Percentiles rank a stretch among this genome's conserved stretches.
Evolutionary conservation across 2,797 vertebrate species (phyloP).

Genomic region (Otolemur crassicaudatus): DNA sequence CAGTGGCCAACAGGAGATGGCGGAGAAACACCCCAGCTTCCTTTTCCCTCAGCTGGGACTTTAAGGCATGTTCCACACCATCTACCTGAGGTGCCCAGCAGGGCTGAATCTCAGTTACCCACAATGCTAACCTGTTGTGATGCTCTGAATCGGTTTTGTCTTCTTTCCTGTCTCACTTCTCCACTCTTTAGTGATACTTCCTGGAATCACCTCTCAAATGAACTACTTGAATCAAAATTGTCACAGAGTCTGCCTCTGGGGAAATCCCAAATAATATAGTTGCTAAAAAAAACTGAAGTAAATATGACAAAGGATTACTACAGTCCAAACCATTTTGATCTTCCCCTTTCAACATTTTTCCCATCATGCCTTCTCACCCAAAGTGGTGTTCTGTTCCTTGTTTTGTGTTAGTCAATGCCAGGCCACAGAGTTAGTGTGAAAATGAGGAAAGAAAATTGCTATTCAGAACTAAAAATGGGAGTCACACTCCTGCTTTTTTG

Average conservation of each 20-base stretch:
- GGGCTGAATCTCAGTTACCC: neutral
- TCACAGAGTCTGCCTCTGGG: neutral
- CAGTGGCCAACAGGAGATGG: neutral
- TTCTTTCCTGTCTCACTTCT: neutral
- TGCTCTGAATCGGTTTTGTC: neutral
- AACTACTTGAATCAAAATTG: neutral
- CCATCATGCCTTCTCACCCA: neutral
- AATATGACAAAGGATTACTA: constrained; percentile 24
- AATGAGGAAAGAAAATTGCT: constrained; percentile 70
- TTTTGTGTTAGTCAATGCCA: neutral
- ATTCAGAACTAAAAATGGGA: constrained; percentile 70
- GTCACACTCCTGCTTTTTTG: neutral
- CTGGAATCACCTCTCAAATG: neutral
- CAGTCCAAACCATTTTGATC: neutral
- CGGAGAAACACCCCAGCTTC: neutral
- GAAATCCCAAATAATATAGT: constrained; percentile 13
- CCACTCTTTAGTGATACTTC: neutral
- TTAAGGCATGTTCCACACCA: neutral
- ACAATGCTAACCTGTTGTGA: neutral
- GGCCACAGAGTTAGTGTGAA: constrained; percentile 46
- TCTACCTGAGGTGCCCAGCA: neutral
- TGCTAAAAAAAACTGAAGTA: neutral
- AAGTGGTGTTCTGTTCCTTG: neutral
- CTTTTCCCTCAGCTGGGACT: neutral
- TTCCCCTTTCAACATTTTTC: constrained; percentile 15